Base-by-base conservation (phyloP, 2,797 vertebrate genomes). In the Myotis myotis region DNA sequence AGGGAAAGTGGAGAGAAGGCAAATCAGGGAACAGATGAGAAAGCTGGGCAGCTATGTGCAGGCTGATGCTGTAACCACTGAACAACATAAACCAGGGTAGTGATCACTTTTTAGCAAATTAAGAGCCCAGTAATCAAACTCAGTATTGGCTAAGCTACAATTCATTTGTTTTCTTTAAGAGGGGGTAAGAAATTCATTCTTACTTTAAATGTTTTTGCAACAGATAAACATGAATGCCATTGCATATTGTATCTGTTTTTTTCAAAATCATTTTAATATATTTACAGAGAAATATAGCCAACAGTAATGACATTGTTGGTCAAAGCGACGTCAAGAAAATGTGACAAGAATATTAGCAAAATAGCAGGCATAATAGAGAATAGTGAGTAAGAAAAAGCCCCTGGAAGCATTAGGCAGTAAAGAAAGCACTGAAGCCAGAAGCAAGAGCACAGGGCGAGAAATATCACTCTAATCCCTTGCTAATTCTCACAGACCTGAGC, bases 401-500 rank as follows among this genome's bases (percentile, higher is more conserved):
- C 84, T 72, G 47, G 89, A 97, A 97, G 96, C 1, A 71, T 36
- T 57, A 74, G 30, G 78, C 28, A 44, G 87, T 78, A 87, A 98
- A 96, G 84, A 89, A 96, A 87, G 41, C 72, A 90, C 1, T 66
- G 8, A 92, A 97, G 96, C 92, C 83, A 97, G 96, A 96, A 96
- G 68, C 93, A 81, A 23, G 89, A 91, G 87, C 71, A 83, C 4
- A 41, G 53, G 60, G n/a, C 22, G 30, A 22, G 47, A 33, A 30
- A 96, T 85, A 95, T 12, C 66, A 93, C 33, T 96, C 95, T 93
- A 97, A 95, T 97, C 74, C 76, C 80, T 71, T 86, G 82, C 38
- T 97, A 97, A 97, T 98, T 98, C 97, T 97, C 74, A 95, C 44
- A 97, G 94, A 96, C 96, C 74, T 96, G 44, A 97, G 44, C 33